A percentile compares a stretch with the other conserved stretches of the same genome.
Conservation (phyloP, 2,888 invertebrate genomes). For the Chalcis sispes region DNA sequence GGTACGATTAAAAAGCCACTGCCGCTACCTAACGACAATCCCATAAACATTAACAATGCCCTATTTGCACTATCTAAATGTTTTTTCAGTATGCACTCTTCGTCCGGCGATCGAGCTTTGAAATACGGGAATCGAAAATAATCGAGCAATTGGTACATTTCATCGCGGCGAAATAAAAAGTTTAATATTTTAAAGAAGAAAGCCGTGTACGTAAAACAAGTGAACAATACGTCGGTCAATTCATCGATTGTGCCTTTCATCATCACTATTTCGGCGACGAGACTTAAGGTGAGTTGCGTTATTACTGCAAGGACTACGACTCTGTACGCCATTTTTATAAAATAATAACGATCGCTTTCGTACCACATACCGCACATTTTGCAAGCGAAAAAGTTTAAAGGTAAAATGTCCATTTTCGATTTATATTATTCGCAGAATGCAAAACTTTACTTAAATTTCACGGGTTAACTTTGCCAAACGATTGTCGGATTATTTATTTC, state of each 20-base stretch:
- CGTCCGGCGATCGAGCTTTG: constrained; percentile 17
- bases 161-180: constrained; percentile 8
- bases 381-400: constrained; percentile 32
- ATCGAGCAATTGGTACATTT: constrained; percentile 27
- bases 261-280: constrained; percentile 8
- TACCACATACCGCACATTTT: constrained; percentile 49
- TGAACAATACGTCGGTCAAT: constrained; percentile 37
- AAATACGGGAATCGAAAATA: constrained; percentile 7
- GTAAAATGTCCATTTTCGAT: constrained; percentile 50
- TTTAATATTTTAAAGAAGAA: constrained; percentile 44
- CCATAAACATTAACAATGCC: constrained; percentile 19
- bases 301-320: constrained; percentile 7
- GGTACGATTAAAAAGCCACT: neutral
- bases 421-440: too few relatives aligned
- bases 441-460: too few relatives aligned
- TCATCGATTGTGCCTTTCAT: constrained; percentile 27
- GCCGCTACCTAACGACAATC: constrained; percentile 28
- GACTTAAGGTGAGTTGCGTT: constrained; percentile 17
- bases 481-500: too few relatives aligned
- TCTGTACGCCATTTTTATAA: constrained; percentile 33
- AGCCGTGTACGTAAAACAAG: constrained; percentile 27
- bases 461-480: too few relatives aligned
- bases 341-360: constrained; percentile 1
- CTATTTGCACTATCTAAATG: neutral
- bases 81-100: constrained; percentile 24